Conservation (phyloP, 64 coral and sea anemone genomes). For the Montipora efflorescens region DNA sequence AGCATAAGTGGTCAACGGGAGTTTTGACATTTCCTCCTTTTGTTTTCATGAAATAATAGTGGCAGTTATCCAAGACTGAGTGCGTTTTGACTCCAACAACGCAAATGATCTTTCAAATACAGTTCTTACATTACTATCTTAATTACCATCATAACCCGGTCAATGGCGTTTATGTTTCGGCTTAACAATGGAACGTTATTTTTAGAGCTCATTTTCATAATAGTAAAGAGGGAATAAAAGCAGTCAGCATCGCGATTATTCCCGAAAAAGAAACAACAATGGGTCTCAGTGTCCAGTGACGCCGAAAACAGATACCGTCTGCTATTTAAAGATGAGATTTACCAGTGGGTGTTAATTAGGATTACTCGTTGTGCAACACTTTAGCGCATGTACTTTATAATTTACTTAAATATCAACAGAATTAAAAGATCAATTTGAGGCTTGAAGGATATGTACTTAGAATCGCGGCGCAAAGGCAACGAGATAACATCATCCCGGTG, state of each 20-base stretch:
- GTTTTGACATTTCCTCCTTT: slow-evolving; percentile 6
- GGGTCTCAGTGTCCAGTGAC: background rate
- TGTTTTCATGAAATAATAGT: slow-evolving; percentile 48
- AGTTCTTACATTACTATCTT: background rate
- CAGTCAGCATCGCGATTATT: background rate
- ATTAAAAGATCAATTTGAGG: background rate
- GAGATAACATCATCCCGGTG: too few relatives aligned
- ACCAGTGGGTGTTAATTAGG: background rate
- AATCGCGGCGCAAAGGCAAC: background rate
- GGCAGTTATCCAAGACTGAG: slow-evolving; percentile 33
- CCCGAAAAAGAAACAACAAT: background rate
- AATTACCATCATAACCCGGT: background rate
- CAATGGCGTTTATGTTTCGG: background rate
- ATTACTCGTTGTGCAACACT: background rate
- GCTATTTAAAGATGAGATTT: background rate
- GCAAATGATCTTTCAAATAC: slow-evolving; percentile 5
- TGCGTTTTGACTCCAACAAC: slow-evolving; percentile 11
- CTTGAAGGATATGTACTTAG: background rate
- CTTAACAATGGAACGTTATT: background rate
- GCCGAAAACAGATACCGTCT: background rate
- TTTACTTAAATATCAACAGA: background rate
- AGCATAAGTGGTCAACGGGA: background rate
- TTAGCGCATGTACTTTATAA: background rate
- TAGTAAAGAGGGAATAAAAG: background rate
- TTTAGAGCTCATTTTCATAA: slow-evolving; percentile 2